phyloP scores from a whole-genome alignment of 2,888 invertebrate species.

The Synanthedon andrenaeformis region DNA sequence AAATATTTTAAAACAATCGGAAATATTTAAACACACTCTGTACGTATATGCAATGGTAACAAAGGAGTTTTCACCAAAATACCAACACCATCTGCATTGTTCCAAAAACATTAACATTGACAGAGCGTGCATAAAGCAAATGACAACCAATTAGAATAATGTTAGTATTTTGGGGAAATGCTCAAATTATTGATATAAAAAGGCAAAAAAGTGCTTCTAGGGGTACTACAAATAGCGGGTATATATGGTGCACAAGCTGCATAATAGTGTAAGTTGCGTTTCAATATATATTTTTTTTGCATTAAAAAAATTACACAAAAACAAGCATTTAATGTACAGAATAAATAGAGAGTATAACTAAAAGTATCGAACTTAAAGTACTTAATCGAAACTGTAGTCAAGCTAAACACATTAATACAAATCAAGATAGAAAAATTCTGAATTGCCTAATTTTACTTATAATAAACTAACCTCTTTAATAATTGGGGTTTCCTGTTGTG shows the following conservation, averaged over 20 bases:
- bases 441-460: background rate
- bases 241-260: conserved; percentile 42
- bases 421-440: too few species aligned
- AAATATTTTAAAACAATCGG: background rate
- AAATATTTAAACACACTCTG: conserved; percentile 6
- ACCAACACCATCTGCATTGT: conserved; percentile 61
- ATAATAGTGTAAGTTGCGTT: conserved; percentile 35
- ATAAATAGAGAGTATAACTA: too few species aligned
- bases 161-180: conserved; percentile 70
- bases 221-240: conserved; percentile 38
- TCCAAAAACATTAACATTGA: conserved; percentile 22
- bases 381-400: too few species aligned
- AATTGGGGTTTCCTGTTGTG: conserved; percentile 50
- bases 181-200: conserved; percentile 23
- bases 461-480: conserved; percentile 50
- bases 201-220: conserved; percentile 25
- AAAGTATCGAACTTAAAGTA: too few species aligned
- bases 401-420: too few species aligned
- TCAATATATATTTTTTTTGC: background rate
- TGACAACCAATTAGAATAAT: conserved; percentile 36
- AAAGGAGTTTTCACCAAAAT: conserved; percentile 61
- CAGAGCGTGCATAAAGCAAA: conserved; percentile 41
- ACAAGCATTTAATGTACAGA: background rate
- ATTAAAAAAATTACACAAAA: background rate
- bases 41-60: conserved; percentile 46